Base-by-base conservation (phyloP, 2,113 vertebrate species). In the Leptobrachium leishanense region DNA sequence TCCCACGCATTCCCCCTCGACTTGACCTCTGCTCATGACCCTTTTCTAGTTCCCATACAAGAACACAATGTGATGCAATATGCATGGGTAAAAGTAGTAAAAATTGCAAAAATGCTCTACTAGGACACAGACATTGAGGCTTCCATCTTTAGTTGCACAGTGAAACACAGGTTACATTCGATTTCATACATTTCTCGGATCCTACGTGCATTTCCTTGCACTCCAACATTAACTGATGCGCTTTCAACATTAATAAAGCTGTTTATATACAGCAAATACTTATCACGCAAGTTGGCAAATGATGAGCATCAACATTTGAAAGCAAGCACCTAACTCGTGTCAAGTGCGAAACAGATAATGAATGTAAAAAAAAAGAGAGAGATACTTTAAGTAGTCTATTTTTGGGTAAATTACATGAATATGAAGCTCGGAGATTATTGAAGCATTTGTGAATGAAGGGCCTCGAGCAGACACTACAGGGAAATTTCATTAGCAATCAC, bases 361-460 rank as follows among this genome's bases (percentile, higher is more conserved):
- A 64, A 31, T 64, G 15, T 59, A 8, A 10, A 59, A 59, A 12
- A 57, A 64, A 64, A 64, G 5, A 9, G 1, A 31, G 20, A 31
- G 20, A 31, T 31, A 31, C 20, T 64, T 3, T 31, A 64, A 20
- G 62, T 64, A 64, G 62, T 64, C 31, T 64, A 20, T 64, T 64
- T 64, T 1, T 39, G 62, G 13, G n/a, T 64, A 64, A 64, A 64
- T 64, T 64, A 39, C 62, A 64, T 31, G 62, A 64, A 64, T 39
- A 64, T 10, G 20, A 64, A 64, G 31, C 15, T 64, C 62, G 13
- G 62, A 64, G 31, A 64, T 64, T 64, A 64, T 64, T 64, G n/a
- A 64, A 64, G 62, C 4, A 64, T 64, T 64, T 64, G 62, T 64
- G 62, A 64, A 64, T 64, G 62, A 39, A 64, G 62, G n/a, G 31